Conservation (phyloP, 92 coral and sea anemone genomes). For the Parazoanthus swiftii region DNA sequence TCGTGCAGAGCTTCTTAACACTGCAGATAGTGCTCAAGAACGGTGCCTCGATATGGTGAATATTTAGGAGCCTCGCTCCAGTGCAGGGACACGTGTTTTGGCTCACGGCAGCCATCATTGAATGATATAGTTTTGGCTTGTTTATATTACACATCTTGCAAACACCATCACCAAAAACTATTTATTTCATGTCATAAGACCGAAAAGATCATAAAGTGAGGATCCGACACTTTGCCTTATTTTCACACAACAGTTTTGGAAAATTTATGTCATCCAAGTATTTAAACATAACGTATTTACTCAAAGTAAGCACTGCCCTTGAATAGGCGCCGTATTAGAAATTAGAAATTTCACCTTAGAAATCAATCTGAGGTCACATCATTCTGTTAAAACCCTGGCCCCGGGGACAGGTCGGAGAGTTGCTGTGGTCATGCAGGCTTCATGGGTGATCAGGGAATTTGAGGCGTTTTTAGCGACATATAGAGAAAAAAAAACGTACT, state of each 20-base stretch:
- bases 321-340: slow-evolving; percentile 63
- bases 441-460: not conserved
- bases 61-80: too few relatives aligned
- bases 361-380: not conserved
- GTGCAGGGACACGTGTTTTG: too few relatives aligned
- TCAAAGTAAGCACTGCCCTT: slow-evolving; percentile 57
- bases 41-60: too few relatives aligned
- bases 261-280: not conserved
- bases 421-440: not conserved
- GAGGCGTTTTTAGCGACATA: too few relatives aligned
- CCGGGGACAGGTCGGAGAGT: not conserved
- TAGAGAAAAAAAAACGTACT: too few relatives aligned
- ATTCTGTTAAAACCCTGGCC: not conserved
- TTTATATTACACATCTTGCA: not conserved
- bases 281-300: too few relatives aligned
- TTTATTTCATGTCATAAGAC: slow-evolving; percentile 4
- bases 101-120: too few relatives aligned
- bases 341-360: slow-evolving; percentile 30
- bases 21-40: too few relatives aligned
- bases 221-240: not conserved
- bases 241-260: not conserved
- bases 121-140: too few relatives aligned
- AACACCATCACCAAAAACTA: not conserved
- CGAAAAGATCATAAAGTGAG: slow-evolving; percentile 7
- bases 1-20: too few relatives aligned